Percentiles rank a stretch among this genome's conserved stretches.
These are phyloP conservation scores for Caenorhabditis tropicalis DNA, from an alignment of 1,140 invertebrate genomes.

Conservation along the genomic window DNA sequence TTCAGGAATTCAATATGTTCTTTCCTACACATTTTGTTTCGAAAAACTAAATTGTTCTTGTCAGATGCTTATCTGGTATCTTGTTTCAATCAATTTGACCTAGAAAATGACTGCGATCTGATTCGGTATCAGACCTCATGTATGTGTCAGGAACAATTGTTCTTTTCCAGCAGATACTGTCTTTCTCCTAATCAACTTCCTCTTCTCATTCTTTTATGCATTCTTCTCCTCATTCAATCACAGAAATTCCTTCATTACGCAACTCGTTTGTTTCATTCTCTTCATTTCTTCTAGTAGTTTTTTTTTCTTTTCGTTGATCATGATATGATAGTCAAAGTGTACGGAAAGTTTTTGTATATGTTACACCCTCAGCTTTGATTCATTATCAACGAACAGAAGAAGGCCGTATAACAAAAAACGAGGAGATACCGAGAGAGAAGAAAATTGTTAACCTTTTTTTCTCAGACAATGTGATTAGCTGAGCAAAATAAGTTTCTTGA, in stretches of 20 bases:
- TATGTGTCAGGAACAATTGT: not conserved
- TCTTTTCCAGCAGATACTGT: not conserved
- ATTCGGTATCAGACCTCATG: not conserved
- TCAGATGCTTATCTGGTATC: not conserved
- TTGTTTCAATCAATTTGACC: constrained; percentile 20
- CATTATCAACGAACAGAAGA: constrained; percentile 25
- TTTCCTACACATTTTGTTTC: not conserved
- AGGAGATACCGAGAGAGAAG: not conserved
- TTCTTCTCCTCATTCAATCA: not conserved
- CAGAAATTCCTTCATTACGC: constrained; percentile 23
- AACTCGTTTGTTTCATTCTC: constrained; percentile 25
- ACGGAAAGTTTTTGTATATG: not conserved
- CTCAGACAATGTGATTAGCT: not conserved
- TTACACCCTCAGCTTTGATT: constrained; percentile 36
- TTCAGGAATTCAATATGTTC: not conserved
- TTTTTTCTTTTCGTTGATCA: not conserved
- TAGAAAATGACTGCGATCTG: not conserved
- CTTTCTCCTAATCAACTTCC: not conserved
- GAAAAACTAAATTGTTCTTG: not conserved
- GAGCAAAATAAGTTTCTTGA: not conserved
- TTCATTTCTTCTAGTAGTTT: not conserved
- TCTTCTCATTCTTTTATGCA: not conserved
- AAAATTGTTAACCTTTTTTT: not conserved
- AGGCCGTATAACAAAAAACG: no score
- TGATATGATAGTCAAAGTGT: constrained; percentile 32